Evolutionary conservation across 2,113 vertebrate genomes (phyloP), one percentile per base, ranked within the genome.

Genomic region (Zosterops borbonicus): DNA sequence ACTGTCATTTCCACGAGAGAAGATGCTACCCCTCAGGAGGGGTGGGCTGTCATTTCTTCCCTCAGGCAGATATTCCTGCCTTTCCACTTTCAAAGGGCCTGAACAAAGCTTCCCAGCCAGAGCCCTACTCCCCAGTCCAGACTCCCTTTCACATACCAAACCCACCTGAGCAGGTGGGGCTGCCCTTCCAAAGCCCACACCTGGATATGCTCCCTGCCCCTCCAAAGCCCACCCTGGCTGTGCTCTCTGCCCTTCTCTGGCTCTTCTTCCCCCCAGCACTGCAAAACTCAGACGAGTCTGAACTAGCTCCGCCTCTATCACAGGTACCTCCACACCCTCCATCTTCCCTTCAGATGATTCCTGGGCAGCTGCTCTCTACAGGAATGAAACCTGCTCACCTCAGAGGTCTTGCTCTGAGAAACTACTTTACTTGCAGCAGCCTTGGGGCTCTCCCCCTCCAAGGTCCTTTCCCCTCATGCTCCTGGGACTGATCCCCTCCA

Each of bases 311-410:
- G 4, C 17, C 49, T 41, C 42, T 23, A 2, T 5, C 33, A 18
- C 20, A 39, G 15, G 2, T 8, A 20, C 7, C 7, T 71, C 15
- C 2, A 3, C 1, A 23, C 1, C 2, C 6, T 60, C 53, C 11
- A 6, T 8, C 9, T 13, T 71, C 21, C 25, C 35, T 17, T 41
- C 33, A 19, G 12, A 35, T 4, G 2, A 29, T 2, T 27, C 46
- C 63, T 27, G 2, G 4, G 4, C 3, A 46, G 35, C n/a, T 49
- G 6, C 28, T 62, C 11, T 39, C 22, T 15, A 8, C 10, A 44
- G 31, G 3, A 1, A 5, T 1, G 14, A 29, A 14, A 6, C 10
- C 21, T 10, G 3, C 28, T 10, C 25, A 4, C 15, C 33, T 29
- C 50, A 41, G 12, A 49, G 4, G 14, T 7, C 19, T 12, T 35